phyloP scores from a whole-genome alignment of 2,888 invertebrate species.

The Agelastica alni region DNA sequence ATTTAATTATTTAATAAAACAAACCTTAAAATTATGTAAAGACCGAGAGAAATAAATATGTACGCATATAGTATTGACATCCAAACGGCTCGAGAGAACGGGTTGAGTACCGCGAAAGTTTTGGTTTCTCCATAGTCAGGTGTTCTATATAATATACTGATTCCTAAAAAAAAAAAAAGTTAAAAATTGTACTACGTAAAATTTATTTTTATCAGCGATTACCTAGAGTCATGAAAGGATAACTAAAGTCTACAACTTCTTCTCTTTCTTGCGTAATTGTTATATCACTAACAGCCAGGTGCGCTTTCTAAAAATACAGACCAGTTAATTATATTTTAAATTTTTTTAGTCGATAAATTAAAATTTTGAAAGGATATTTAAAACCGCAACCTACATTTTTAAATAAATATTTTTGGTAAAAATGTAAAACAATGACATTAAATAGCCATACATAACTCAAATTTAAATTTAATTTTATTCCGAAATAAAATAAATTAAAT shows the following conservation, averaged over 20 bases:
- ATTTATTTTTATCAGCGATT: background rate
- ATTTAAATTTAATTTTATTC: too few species aligned
- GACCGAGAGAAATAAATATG: constrained; percentile 76
- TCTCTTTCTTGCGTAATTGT: constrained; percentile 92
- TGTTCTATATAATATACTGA: constrained; percentile 85
- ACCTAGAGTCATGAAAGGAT: constrained; percentile 94
- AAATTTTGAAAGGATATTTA: too few species aligned
- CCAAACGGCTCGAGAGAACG: constrained; percentile 86
- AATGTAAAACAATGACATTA: too few species aligned
- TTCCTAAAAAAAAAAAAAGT: constrained; percentile 56
- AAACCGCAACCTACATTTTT: too few species aligned
- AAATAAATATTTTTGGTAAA: too few species aligned
- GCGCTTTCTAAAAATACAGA: constrained; percentile 74
- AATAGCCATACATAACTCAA: too few species aligned
- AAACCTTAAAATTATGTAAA: constrained; percentile 74
- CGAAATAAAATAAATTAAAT: too few species aligned
- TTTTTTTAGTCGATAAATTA: too few species aligned
- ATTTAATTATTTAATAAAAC: constrained; percentile 1
- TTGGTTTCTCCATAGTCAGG: constrained; percentile 76
- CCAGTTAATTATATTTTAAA: background rate
- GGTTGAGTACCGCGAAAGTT: constrained; percentile 87
- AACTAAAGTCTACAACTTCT: constrained; percentile 89
- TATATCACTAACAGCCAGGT: constrained; percentile 92
- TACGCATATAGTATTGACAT: constrained; percentile 86
- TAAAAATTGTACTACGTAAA: too few species aligned